These are phyloP conservation scores for Platycheirus albimanus DNA, from an alignment of 2,888 invertebrate genomes.

Conservation along the genomic window DNA sequence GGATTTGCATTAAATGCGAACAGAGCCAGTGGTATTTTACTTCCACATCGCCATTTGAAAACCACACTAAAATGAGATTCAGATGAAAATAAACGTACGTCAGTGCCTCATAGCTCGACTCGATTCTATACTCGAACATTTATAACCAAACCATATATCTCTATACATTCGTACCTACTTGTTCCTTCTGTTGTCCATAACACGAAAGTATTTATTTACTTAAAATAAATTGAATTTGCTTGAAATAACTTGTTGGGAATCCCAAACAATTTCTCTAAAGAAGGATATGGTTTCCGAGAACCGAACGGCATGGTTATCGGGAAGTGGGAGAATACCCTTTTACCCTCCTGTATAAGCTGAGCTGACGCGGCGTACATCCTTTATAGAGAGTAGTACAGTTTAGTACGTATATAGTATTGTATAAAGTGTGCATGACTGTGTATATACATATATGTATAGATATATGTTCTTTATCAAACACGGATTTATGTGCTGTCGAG, in stretches of 20 bases:
- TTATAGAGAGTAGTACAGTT: not conserved
- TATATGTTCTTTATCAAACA: slow-evolving; percentile 17
- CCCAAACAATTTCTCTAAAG: slow-evolving; percentile 31
- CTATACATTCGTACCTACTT: not conserved
- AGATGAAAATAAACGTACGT: not conserved
- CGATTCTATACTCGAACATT: too few species aligned
- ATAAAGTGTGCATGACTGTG: slow-evolving; percentile 5
- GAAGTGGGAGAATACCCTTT: slow-evolving; percentile 21
- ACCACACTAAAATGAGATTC: slow-evolving; percentile 9
- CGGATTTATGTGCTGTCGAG: slow-evolving; percentile 58
- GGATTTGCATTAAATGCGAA: slow-evolving; percentile 5
- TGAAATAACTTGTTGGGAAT: slow-evolving; percentile 49
- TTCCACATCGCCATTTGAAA: not conserved
- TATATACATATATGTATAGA: too few species aligned
- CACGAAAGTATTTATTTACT: slow-evolving; percentile 53
- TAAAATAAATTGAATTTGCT: slow-evolving; percentile 61
- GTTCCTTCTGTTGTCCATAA: not conserved
- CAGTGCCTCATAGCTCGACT: too few species aligned
- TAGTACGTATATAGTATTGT: not conserved
- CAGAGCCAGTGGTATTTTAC: not conserved
- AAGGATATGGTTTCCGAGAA: not conserved
- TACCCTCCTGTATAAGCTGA: slow-evolving; percentile 20
- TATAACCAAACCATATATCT: too few species aligned
- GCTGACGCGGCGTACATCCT: too few species aligned
- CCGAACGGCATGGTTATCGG: too few species aligned